phyloP scores from a whole-genome alignment of 2,888 invertebrate genomes.

The Epinotia bilunana region DNA sequence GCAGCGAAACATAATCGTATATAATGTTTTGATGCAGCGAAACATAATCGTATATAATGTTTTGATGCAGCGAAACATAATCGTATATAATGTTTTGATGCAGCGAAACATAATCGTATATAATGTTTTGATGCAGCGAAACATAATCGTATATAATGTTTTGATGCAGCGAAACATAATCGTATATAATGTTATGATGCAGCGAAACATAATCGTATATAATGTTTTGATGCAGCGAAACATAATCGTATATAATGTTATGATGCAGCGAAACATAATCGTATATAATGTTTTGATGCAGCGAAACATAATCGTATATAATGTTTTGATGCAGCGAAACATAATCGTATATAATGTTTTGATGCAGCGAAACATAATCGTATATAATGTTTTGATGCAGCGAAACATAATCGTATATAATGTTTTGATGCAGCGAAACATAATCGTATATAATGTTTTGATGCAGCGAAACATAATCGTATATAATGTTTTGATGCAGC shows the following conservation, averaged over 20 bases:
- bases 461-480: background rate
- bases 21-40: background rate
- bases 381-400: background rate
- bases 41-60: background rate
- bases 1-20: background rate
- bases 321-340: background rate
- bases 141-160: background rate
- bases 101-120: background rate
- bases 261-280: background rate
- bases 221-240: background rate
- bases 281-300: background rate
- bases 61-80: background rate
- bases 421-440: background rate
- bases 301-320: background rate
- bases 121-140: background rate
- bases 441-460: background rate
- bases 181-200: background rate
- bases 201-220: background rate
- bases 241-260: background rate
- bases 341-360: background rate
- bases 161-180: background rate
- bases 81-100: background rate
- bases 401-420: background rate
- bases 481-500: background rate
- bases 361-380: background rate